Conservation (phyloP, 2,888 invertebrate genomes). For the Spisula solida region DNA sequence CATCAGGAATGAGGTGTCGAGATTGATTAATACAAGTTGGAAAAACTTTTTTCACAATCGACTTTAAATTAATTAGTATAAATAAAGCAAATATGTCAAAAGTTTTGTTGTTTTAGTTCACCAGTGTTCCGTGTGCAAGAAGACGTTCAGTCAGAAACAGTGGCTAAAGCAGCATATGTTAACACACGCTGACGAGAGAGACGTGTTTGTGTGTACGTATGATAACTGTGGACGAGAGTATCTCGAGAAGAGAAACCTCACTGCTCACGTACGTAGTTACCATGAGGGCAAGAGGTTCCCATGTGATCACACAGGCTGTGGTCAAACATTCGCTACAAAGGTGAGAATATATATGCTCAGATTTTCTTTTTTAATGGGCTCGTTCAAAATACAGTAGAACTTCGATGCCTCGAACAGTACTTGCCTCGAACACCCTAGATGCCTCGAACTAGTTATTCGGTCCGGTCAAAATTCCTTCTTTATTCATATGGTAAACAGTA, state of each 20-base stretch:
- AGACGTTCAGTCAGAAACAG: conserved; percentile 72
- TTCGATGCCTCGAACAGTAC: no score
- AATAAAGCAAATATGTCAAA: no score
- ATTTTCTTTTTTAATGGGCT: no score
- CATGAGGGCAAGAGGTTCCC: conserved; percentile 77
- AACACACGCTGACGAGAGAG: conserved; percentile 69
- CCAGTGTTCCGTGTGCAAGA: conserved; percentile 74
- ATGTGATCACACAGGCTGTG: conserved; percentile 77
- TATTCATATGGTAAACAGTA: no score
- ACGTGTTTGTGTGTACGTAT: conserved; percentile 75
- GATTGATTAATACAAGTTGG: no score
- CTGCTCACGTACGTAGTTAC: conserved; percentile 77
- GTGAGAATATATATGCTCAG: conserved; percentile 57
- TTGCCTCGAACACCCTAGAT: no score
- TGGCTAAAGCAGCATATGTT: conserved; percentile 75
- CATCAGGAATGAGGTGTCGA: no score
- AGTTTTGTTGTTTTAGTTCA: conserved; percentile 60
- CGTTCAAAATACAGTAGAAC: no score
- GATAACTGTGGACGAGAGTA: conserved; percentile 79
- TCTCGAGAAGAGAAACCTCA: conserved; percentile 77
- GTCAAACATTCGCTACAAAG: conserved; percentile 77
- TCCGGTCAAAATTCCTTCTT: no score
- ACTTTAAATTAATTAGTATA: no score
- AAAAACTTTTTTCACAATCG: no score
- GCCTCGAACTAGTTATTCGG: no score